Percentiles rank a stretch among this genome's conserved stretches.
Conservation (phyloP, 2,888 invertebrate genomes). For the Lasius platythorax region DNA sequence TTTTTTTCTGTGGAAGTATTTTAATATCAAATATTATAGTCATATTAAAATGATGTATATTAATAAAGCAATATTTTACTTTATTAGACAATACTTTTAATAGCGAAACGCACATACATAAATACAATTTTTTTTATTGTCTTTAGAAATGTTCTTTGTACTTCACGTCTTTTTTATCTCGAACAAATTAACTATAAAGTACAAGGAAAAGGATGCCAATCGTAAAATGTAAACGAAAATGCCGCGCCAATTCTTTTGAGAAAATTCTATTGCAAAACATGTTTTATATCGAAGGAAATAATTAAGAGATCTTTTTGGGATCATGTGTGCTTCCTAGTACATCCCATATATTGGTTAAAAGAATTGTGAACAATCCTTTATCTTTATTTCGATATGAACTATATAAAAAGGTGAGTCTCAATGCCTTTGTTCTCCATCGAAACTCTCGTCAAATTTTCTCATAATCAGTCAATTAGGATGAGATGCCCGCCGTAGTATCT, state of each 20-base stretch:
- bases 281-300: not conserved
- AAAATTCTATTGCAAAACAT: slow-evolving; percentile 24
- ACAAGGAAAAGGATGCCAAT: not conserved
- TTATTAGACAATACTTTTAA: slow-evolving; percentile 31
- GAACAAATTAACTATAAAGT: slow-evolving; percentile 19
- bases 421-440: not conserved
- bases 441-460: not conserved
- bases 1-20: slow-evolving; percentile 32
- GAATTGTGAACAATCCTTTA: not conserved
- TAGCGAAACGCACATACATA: not conserved
- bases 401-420: slow-evolving; percentile 13
- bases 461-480: slow-evolving; percentile 17
- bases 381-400: not conserved
- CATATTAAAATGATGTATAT: slow-evolving; percentile 19
- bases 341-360: not conserved
- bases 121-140: not conserved
- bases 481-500: not conserved
- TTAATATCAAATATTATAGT: not conserved
- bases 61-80: not conserved
- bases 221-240: not conserved
- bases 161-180: not conserved
- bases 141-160: not conserved
- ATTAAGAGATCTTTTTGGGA: slow-evolving; percentile 31
- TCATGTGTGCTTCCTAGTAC: not conserved
- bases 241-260: not conserved